Base-by-base conservation (phyloP, 2,888 invertebrate species). In the Mythimna impura region DNA sequence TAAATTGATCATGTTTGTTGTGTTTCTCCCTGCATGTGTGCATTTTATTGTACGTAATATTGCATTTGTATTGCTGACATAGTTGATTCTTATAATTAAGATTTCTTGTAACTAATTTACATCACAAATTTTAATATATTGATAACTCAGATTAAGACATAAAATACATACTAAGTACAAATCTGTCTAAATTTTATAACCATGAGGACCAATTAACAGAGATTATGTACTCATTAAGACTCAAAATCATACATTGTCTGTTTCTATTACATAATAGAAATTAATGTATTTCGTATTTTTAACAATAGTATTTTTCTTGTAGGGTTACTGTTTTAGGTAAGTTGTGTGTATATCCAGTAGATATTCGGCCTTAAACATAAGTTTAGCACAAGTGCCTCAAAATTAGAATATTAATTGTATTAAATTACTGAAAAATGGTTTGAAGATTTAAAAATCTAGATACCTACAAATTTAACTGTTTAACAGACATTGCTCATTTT, bases 381-480 rank as follows among this genome's bases (percentile, higher is more conserved):
- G 47, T 57, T 25, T 20, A 50, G 62, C 2, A 50, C n/a, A 43
- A 81, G 83, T 78, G 79, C 83, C 79, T 82, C 66, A n/a, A 34
- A 55, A 50, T 61, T 65, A 22, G 30, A 68, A 63, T 47, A 34
- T 20, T 17, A 47, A 47, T 47, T 5, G 43, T 47, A 14, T 14
- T 47, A 17, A 47, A 75, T 30, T 8, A 57, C 34, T 71, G 20
- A 54, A 52, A 57, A 52, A 25, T 40, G n/a, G 30, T 63, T 43
- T 12, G 10, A 58, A 50, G 12, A 50, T 61, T 69, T 30, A 20
- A 66, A 55, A 77, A 55, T 69, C 17, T 60, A n/a, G 9, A 30
- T 50, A 61, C 40, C 9, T 47, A 30, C 57, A 76, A 50, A n/a
- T 22, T 54, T 10, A 40, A 55, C 50, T 50, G 34, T 62, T 30